Base-by-base conservation (phyloP, 2,797 vertebrate species). In the Peromyscus attwateri region DNA sequence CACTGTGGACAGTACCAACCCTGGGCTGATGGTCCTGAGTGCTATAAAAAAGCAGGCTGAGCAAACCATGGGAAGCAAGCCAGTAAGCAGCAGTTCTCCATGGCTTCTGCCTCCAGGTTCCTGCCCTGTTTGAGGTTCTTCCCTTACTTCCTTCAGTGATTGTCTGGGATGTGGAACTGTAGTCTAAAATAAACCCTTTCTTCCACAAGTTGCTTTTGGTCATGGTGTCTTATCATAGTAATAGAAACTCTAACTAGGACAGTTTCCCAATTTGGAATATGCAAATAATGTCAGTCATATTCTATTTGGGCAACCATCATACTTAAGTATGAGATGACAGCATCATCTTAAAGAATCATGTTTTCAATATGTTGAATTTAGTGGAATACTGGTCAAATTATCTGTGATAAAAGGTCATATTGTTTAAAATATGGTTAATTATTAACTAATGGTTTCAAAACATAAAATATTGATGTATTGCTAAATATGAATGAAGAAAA, bases 371-470 rank as follows among this genome's bases (percentile, higher is more conserved):
- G 25, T 75, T 90, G 40, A 82, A 66, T 91, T 92, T 92, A 77
- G 68, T 77, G 17, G 29, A 83, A 29, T 55, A 79, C 9, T 57
- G 70, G 23, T 92, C 29, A 92, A 81, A 93, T 11, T 64, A n/a
- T 91, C 64, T 80, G 11, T 71, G 40, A 85, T 64, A 27, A 87
- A 89, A 23, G 3, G 76, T 70, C 29, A 25, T n/a, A 73, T 83
- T 73, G 81, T 83, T 9, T 83, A 29, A 43, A 80, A 11, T 17
- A 80, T 71, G 57, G 89, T 91, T 89, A 34, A 70, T 81, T 12
- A 82, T 76, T 94, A 60, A 70, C 55, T 79, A 91, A 64, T 55
- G 82, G 3, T 87, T 96, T 93, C 70, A 37, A 13, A 83, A 95
- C 92, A 46, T 84, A 91, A 21, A 87, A 77, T 27, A 37, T 71